A percentile compares a stretch with the other conserved stretches of the same genome.
Conservation (phyloP, 2,888 invertebrate genomes). For the Zaprionus obscuricornis region DNA sequence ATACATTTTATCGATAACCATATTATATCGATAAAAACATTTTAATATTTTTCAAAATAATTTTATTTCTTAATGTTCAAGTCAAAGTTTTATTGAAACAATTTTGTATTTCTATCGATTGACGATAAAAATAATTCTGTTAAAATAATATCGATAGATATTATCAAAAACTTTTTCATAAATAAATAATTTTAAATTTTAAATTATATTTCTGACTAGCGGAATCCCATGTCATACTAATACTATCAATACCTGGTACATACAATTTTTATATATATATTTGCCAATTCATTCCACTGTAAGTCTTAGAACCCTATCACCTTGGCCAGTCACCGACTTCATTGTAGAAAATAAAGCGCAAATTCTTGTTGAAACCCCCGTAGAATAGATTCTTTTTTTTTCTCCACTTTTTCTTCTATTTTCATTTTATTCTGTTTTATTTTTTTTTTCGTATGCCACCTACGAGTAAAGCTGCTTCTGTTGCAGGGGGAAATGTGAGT, state of each 20-base stretch:
- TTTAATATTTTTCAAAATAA: background rate
- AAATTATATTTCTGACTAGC: no score
- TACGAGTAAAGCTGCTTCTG: slow-evolving; percentile 20
- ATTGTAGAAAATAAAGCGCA: slow-evolving; percentile 66
- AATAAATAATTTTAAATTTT: no score
- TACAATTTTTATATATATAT: no score
- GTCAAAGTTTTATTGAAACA: no score
- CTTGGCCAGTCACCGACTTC: slow-evolving; percentile 46
- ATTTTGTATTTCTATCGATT: no score
- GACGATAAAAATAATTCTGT: no score
- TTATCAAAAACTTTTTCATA: no score
- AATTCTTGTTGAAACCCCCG: slow-evolving; percentile 67
- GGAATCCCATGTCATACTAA: no score
- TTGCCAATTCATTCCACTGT: slow-evolving; percentile 36
- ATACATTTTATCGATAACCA: slow-evolving; percentile 13
- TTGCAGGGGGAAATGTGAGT: slow-evolving; percentile 13
- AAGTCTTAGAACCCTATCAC: slow-evolving; percentile 34
- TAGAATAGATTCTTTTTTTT: slow-evolving; percentile 49
- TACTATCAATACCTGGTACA: no score
- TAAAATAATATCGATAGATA: no score
- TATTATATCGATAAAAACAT: background rate
- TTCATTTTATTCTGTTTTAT: slow-evolving; percentile 10
- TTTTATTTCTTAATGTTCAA: no score
- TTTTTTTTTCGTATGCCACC: slow-evolving; percentile 51
- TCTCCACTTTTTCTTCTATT: slow-evolving; percentile 14